Evolutionary conservation across 2,113 vertebrate genomes (phyloP).

Genomic region (Platichthys flesus): DNA sequence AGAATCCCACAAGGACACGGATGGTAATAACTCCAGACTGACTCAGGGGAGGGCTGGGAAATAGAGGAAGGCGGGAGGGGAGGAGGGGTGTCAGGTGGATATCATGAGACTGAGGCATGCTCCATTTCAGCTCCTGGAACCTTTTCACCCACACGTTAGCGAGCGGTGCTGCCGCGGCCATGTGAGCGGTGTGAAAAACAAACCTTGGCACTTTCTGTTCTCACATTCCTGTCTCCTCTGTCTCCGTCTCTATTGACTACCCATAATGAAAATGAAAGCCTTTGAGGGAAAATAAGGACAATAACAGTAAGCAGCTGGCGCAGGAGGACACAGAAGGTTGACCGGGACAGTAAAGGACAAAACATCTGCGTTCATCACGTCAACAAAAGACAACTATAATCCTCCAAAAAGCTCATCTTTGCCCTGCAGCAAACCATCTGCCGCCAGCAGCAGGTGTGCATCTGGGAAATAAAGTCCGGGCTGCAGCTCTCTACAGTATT

Average conservation of each 20-base stretch:
- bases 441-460: conserved; percentile 70
- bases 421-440: conserved; percentile 73
- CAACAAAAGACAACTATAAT: conserved; percentile 65
- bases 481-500: conserved; percentile 52
- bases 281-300: conserved; percentile 25
- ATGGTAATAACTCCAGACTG: conserved; percentile 66
- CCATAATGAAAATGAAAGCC: conserved; percentile 33
- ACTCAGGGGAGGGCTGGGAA: conserved; percentile 53
- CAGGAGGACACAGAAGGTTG: conserved; percentile 33
- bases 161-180: conserved; percentile 44
- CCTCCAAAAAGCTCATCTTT: conserved; percentile 33
- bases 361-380: conserved; percentile 62
- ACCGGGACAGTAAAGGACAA: conserved; percentile 51
- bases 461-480: conserved; percentile 62
- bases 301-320: conserved; percentile 38
- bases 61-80: conserved; percentile 18
- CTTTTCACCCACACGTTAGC: conserved; percentile 61
- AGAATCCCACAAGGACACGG: conserved; percentile 57
- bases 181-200: conserved; percentile 64
- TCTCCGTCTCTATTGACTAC: background rate
- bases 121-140: conserved; percentile 67
- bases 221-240: background rate
- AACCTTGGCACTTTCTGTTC: conserved; percentile 31
- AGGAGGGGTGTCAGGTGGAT: conserved; percentile 76
- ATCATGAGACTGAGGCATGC: conserved; percentile 79